These are phyloP conservation scores for Philereme transversata DNA, from an alignment of 2,888 invertebrate species.

Conservation along the genomic window DNA sequence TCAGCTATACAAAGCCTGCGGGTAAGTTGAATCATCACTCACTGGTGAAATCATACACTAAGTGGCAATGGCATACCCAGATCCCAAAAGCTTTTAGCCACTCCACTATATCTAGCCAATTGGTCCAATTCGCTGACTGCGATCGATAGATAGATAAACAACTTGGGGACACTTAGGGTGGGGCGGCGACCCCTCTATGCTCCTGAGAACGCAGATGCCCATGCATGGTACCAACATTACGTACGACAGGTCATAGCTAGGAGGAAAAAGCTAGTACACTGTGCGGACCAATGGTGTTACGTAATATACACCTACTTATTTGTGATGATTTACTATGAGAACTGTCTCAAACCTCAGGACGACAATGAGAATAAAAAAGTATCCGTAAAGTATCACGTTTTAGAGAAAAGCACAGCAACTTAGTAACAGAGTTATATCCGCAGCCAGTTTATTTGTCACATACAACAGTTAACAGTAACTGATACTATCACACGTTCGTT, in stretches of 20 bases:
- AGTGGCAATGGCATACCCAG: slow-evolving; percentile 22
- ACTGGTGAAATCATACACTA: slow-evolving; percentile 19
- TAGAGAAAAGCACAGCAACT: neutral
- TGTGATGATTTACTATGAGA: neutral
- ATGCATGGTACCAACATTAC: slow-evolving; percentile 48
- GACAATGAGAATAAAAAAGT: neutral
- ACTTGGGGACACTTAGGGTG: slow-evolving; percentile 52
- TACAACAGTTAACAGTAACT: slow-evolving; percentile 17
- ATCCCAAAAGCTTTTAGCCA: slow-evolving; percentile 41
- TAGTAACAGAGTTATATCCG: neutral
- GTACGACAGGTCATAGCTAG: slow-evolving; percentile 16
- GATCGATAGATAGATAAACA: slow-evolving; percentile 77
- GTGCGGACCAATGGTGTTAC: neutral
- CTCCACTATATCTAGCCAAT: slow-evolving; percentile 48
- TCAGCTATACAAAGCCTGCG: neutral
- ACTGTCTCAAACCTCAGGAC: neutral
- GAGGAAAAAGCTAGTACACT: slow-evolving; percentile 17
- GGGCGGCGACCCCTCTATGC: slow-evolving; percentile 58
- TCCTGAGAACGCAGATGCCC: slow-evolving; percentile 72
- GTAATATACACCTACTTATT: neutral
- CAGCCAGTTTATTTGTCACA: neutral
- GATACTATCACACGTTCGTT: slow-evolving; percentile 24
- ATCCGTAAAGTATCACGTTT: neutral
- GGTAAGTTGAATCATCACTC: slow-evolving; percentile 6
- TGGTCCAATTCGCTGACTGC: slow-evolving; percentile 55